A percentile compares a stretch with the other conserved stretches of the same genome.
phyloP scores from a whole-genome alignment of 2,797 vertebrate genomes.

The Sebastes matsubarae region DNA sequence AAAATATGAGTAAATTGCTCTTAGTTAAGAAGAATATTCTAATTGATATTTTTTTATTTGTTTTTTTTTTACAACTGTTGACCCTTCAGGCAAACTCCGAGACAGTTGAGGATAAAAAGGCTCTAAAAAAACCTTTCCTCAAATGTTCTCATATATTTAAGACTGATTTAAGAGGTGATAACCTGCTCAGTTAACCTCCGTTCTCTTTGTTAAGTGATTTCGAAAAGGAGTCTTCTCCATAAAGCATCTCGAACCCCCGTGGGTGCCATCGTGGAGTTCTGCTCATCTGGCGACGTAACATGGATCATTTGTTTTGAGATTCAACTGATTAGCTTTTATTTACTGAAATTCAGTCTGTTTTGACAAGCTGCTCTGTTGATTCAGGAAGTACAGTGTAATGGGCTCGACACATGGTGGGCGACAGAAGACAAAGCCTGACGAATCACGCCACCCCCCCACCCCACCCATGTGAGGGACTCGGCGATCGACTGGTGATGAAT shows the following conservation, averaged over 20 bases:
- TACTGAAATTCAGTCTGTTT: constrained; percentile 46
- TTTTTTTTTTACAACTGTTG: not conserved
- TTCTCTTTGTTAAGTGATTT: constrained; percentile 38
- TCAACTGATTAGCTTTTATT: constrained; percentile 61
- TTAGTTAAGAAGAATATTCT: not conserved
- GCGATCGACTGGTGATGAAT: not conserved
- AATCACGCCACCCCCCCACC: not conserved
- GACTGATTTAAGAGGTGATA: constrained; percentile 35
- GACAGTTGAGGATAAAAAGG: constrained; percentile 39
- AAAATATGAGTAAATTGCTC: constrained; percentile 9
- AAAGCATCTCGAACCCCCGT: constrained; percentile 21
- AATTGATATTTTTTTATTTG: not conserved
- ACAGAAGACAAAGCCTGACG: constrained; percentile 17
- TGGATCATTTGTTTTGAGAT: constrained; percentile 63
- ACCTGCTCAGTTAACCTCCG: constrained; percentile 55
- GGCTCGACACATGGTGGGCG: constrained; percentile 24
- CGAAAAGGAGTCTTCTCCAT: constrained; percentile 25
- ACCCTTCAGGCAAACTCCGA: constrained; percentile 29
- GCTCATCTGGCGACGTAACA: constrained; percentile 50
- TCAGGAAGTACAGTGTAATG: constrained; percentile 33
- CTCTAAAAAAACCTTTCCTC: constrained; percentile 36
- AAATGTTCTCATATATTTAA: constrained; percentile 8
- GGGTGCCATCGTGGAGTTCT: constrained; percentile 36
- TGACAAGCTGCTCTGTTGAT: constrained; percentile 42
- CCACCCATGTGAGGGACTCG: not conserved